phyloP scores from a whole-genome alignment of 2,113 vertebrate genomes.

The Haliaeetus leucogaster region DNA sequence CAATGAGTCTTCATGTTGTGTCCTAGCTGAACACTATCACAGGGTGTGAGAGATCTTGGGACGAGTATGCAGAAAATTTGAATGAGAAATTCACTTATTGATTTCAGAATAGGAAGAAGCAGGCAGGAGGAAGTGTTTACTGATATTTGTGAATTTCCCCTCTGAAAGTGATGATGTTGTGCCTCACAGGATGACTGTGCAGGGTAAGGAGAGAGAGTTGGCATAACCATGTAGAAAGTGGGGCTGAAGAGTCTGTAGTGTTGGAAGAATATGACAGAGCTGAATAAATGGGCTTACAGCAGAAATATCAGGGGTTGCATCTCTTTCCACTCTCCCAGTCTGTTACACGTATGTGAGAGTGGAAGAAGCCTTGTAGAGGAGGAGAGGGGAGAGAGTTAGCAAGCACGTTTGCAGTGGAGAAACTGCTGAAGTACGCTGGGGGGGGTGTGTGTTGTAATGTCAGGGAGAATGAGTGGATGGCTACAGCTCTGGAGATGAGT shows the following conservation, averaged over 20 bases:
- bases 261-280: not conserved
- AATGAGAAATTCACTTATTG: not conserved
- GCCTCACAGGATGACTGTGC: not conserved
- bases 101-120: not conserved
- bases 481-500: not conserved
- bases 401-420: not conserved
- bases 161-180: not conserved
- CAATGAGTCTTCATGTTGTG: rapidly evolving
- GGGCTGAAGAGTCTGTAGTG: rapidly evolving
- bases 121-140: not conserved
- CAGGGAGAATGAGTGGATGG: not conserved
- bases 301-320: not conserved
- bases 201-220: not conserved
- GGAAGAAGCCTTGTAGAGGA: not conserved
- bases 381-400: not conserved
- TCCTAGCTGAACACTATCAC: not conserved
- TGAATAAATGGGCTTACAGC: not conserved
- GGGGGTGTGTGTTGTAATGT: rapidly evolving
- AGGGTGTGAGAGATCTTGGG: not conserved
- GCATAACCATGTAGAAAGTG: rapidly evolving
- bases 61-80: not conserved
- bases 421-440: not conserved
- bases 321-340: not conserved
- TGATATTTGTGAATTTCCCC: not conserved
- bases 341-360: rapidly evolving